A percentile compares a stretch with the other conserved stretches of the same genome.
Conservation (phyloP, 2,888 invertebrate genomes). For the Villa cingulata region DNA sequence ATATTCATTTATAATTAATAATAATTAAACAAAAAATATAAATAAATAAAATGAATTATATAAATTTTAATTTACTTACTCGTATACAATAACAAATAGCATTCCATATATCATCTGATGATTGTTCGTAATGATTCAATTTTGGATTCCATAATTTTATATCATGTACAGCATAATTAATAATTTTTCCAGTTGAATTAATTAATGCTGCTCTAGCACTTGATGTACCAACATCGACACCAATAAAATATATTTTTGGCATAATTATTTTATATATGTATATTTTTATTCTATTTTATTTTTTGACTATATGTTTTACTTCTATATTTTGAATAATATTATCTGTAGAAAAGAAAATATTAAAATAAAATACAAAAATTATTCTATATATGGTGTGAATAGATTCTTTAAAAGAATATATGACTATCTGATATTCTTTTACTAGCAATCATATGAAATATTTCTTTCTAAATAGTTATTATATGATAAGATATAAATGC, state of each 20-base stretch:
- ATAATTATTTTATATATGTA: conserved; percentile 10
- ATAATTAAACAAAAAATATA: neutral
- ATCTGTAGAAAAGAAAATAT: no score
- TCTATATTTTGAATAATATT: no score
- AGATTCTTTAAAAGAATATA: no score
- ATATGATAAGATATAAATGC: no score
- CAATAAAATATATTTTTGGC: conserved; percentile 48
- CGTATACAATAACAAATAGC: conserved; percentile 51
- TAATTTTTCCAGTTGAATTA: conserved; percentile 49
- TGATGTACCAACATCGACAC: conserved; percentile 88
- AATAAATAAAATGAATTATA: neutral
- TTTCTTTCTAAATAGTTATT: no score
- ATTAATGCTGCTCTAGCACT: conserved; percentile 81
- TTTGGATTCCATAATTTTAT: conserved; percentile 68
- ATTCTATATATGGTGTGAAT: no score
- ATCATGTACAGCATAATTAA: conserved; percentile 46
- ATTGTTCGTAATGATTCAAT: conserved; percentile 75
- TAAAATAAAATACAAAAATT: no score
- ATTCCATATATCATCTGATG: conserved; percentile 78
- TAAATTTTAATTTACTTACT: conserved; percentile 39
- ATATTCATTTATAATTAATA: neutral
- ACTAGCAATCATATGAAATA: no score
- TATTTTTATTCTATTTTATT: no score
- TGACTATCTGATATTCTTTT: no score
- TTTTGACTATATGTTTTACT: no score